These are phyloP conservation scores for Chaetogeoica ovagalla DNA, from an alignment of 2,888 invertebrate genomes.

Conservation along the genomic window DNA sequence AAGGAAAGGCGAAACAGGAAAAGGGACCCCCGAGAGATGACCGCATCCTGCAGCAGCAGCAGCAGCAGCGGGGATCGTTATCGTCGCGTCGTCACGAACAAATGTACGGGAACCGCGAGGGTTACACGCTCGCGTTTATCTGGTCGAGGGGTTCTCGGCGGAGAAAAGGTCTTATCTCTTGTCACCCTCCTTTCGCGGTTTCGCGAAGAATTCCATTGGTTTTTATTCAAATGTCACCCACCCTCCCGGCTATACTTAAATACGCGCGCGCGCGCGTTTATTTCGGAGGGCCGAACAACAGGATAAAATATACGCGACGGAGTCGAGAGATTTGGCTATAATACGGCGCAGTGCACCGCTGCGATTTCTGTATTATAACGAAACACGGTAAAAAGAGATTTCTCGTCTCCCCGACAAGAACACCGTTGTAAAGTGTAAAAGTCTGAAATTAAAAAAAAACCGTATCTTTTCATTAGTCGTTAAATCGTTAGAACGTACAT, in stretches of 20 bases:
- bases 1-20: conserved; percentile 32
- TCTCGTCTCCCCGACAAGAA: too few species aligned
- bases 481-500: too few species aligned
- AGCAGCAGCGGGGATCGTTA: conserved; percentile 45
- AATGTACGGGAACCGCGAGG: too few species aligned
- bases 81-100: conserved; percentile 33
- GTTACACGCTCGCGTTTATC: conserved; percentile 42
- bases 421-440: too few species aligned
- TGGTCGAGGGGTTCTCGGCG: conserved; percentile 39
- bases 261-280: not conserved
- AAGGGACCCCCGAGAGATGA: conserved; percentile 42
- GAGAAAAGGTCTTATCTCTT: conserved; percentile 46
- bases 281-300: not conserved
- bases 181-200: conserved; percentile 42
- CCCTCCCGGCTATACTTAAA: too few species aligned
- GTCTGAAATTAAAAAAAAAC: too few species aligned
- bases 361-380: too few species aligned
- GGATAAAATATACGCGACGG: too few species aligned
- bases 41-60: conserved; percentile 38
- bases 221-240: conserved; percentile 53
- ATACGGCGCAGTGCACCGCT: too few species aligned
- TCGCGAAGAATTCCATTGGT: conserved; percentile 35
- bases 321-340: too few species aligned
- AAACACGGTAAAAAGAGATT: too few species aligned
- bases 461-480: too few species aligned